Conservation (phyloP, 2,888 invertebrate genomes). For the Philopedon plagiatum region DNA sequence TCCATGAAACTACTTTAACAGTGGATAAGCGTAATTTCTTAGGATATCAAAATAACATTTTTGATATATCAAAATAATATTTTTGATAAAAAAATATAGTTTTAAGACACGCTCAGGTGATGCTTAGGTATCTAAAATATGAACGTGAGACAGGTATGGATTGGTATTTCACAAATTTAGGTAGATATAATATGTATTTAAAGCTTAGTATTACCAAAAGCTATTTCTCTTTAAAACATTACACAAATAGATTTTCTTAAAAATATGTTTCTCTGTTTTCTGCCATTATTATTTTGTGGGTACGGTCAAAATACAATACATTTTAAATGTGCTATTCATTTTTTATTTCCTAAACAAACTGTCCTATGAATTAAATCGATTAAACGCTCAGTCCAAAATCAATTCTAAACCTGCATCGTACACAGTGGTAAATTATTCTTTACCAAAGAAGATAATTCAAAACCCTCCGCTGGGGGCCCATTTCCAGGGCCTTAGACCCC, state of each 20-base stretch:
- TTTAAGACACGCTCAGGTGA: conserved; percentile 63
- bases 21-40: conserved; percentile 40
- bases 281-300: conserved; percentile 43
- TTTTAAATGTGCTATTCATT: conserved; percentile 5
- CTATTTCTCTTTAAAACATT: conserved; percentile 44
- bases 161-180: conserved; percentile 32
- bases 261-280: conserved; percentile 46
- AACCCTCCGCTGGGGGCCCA: conserved; percentile 52
- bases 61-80: conserved; percentile 42
- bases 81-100: conserved; percentile 43
- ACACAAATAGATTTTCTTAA: conserved; percentile 34
- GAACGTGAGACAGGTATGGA: conserved; percentile 48
- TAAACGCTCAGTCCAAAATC: conserved; percentile 29
- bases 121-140: conserved; percentile 54
- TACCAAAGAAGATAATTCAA: not conserved
- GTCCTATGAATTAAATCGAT: conserved; percentile 10
- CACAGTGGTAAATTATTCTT: not conserved
- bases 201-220: conserved; percentile 60
- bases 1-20: conserved; percentile 21
- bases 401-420: conserved; percentile 2
- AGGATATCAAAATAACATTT: conserved; percentile 42
- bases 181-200: conserved; percentile 49
- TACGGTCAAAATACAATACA: conserved; percentile 41
- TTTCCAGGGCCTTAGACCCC: conserved; percentile 74
- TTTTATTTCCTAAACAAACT: conserved; percentile 27